phyloP scores from a whole-genome alignment of 2,888 invertebrate species.

The Yponomeuta cagnagella region DNA sequence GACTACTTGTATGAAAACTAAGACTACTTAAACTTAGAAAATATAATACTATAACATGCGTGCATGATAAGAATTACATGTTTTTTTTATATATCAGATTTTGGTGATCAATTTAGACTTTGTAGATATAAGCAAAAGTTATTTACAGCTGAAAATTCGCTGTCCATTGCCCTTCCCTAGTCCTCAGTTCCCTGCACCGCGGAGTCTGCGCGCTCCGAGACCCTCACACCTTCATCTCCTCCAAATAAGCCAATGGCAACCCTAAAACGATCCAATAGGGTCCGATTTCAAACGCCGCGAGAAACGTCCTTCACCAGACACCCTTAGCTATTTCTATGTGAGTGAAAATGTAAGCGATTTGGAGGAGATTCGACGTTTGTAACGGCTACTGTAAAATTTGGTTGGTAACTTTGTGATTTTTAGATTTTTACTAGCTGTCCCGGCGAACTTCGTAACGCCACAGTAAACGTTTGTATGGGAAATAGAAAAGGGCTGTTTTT shows the following conservation, averaged over 20 bases:
- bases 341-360: neutral
- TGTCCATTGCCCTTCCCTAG: conserved; percentile 34
- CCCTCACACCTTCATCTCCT: conserved; percentile 51
- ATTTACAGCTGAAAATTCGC: neutral
- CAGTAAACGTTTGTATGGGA: too few species aligned
- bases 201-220: conserved; percentile 60
- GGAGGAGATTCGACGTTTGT: neutral
- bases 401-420: neutral
- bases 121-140: neutral
- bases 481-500: too few species aligned
- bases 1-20: too few species aligned
- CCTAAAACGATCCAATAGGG: conserved; percentile 26
- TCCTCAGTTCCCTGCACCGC: conserved; percentile 3
- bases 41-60: too few species aligned
- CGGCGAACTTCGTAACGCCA: too few species aligned
- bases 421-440: too few species aligned
- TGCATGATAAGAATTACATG: too few species aligned
- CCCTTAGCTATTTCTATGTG: neutral
- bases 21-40: too few species aligned
- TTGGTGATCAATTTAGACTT: too few species aligned
- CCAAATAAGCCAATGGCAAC: conserved; percentile 31
- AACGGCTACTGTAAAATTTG: neutral
- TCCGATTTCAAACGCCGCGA: conserved; percentile 21
- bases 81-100: too few species aligned
- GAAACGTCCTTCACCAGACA: conserved; percentile 15